Percentiles rank a stretch among this genome's conserved stretches.
phyloP scores from a whole-genome alignment of 1,140 invertebrate genomes.

The Hylyphantes graminicola region DNA sequence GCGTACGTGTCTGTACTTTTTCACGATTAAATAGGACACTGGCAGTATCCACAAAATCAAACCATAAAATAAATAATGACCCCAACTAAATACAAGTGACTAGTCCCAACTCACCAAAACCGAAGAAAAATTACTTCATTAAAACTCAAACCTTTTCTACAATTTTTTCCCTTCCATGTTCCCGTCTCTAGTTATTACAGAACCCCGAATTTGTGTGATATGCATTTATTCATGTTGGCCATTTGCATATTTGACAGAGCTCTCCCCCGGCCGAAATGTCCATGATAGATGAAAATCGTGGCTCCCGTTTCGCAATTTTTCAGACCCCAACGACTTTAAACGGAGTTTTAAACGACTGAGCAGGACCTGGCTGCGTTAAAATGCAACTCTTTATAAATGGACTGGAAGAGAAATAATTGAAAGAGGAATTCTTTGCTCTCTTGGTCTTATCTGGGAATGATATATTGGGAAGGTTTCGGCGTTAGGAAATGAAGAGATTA shows the following conservation, averaged over 20 bases:
- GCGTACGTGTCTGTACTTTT: too few relatives aligned
- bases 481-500: too few relatives aligned
- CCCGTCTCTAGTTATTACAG: slow-evolving; percentile 27
- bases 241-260: slow-evolving; percentile 49
- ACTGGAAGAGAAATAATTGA: slow-evolving; percentile 19
- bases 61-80: too few relatives aligned
- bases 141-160: neutral
- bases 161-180: slow-evolving; percentile 18
- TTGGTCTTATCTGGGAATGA: too few relatives aligned
- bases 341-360: slow-evolving; percentile 17
- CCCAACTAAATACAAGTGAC: neutral
- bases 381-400: slow-evolving; percentile 19
- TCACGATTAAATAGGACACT: too few relatives aligned
- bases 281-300: slow-evolving; percentile 31
- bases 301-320: neutral
- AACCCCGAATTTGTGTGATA: slow-evolving; percentile 24
- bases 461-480: too few relatives aligned
- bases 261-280: neutral
- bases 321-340: slow-evolving; percentile 35
- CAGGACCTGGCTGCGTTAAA: neutral
- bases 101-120: neutral
- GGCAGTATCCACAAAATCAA: too few relatives aligned
- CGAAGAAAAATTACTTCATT: slow-evolving; percentile 37
- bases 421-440: neutral
- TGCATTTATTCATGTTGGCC: slow-evolving; percentile 51